phyloP scores from a whole-genome alignment of 2,797 vertebrate genomes.

The Dermochelys coriacea region DNA sequence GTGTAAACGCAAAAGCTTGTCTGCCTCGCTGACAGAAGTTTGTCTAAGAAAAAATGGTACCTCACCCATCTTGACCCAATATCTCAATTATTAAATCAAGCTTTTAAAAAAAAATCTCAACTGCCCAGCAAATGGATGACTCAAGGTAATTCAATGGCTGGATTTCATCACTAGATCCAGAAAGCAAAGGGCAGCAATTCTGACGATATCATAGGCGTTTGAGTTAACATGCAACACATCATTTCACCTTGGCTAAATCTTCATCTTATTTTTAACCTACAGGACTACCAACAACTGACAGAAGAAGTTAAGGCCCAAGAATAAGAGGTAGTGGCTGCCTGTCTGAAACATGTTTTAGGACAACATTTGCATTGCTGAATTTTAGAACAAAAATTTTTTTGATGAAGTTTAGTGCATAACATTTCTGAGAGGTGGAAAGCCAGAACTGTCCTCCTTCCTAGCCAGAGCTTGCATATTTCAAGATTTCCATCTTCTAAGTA shows the following conservation, averaged over 20 bases:
- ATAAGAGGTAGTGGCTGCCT: constrained; percentile 8
- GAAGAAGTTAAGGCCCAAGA: constrained; percentile 39
- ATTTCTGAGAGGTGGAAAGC: not conserved
- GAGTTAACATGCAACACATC: constrained; percentile 67
- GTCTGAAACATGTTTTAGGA: constrained; percentile 51
- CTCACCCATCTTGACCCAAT: not conserved
- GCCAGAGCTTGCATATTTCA: not conserved
- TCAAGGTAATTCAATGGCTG: constrained; percentile 57
- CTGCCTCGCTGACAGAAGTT: not conserved
- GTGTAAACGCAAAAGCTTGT: not conserved
- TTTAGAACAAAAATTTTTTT: constrained; percentile 3
- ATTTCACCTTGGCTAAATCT: constrained; percentile 63
- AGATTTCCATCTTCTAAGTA: not conserved
- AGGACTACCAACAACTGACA: constrained; percentile 53
- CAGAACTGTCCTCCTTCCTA: not conserved
- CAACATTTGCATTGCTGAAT: constrained; percentile 15
- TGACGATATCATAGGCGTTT: constrained; percentile 66
- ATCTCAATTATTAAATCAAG: constrained; percentile 37
- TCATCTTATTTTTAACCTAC: constrained; percentile 67
- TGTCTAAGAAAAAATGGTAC: not conserved
- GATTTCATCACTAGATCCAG: constrained; percentile 60
- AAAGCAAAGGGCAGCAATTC: constrained; percentile 55
- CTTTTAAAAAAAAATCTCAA: constrained; percentile 62
- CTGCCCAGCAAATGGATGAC: constrained; percentile 68
- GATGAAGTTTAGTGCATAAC: not conserved